Percentiles rank a stretch among this genome's conserved stretches.
Conservation (phyloP, 1,140 invertebrate genomes). For the Bradysia coprophila region DNA sequence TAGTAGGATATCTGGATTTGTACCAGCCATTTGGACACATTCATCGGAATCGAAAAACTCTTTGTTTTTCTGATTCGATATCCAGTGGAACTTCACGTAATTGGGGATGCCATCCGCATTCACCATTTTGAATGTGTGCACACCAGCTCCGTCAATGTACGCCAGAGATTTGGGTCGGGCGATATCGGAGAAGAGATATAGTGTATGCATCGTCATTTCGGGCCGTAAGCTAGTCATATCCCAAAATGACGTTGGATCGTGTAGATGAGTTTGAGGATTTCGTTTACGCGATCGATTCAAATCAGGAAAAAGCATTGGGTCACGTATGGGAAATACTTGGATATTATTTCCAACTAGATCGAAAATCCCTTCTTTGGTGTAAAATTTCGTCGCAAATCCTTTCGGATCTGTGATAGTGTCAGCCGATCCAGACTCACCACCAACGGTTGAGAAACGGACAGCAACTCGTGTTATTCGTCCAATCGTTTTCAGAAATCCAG, state of each 20-base stretch:
- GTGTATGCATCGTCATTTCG: slow-evolving; percentile 63
- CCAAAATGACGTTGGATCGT: slow-evolving; percentile 78
- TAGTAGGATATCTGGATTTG: slow-evolving; percentile 70
- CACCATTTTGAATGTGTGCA: slow-evolving; percentile 75
- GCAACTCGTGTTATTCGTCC: slow-evolving; percentile 72
- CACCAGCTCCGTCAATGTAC: slow-evolving; percentile 83
- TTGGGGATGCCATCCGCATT: slow-evolving; percentile 43
- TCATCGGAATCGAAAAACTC: slow-evolving; percentile 46
- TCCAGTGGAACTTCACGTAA: slow-evolving; percentile 59
- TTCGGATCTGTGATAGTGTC: slow-evolving; percentile 69
- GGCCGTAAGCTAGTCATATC: slow-evolving; percentile 76
- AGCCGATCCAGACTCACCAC: slow-evolving; percentile 69
- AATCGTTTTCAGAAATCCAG: slow-evolving; percentile 60
- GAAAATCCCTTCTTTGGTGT: slow-evolving; percentile 88
- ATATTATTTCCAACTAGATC: slow-evolving; percentile 85
- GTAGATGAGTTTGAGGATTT: slow-evolving; percentile 73
- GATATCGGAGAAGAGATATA: slow-evolving; percentile 68
- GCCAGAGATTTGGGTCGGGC: slow-evolving; percentile 75
- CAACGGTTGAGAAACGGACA: slow-evolving; percentile 72
- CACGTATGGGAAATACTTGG: slow-evolving; percentile 83
- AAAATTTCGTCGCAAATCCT: slow-evolving; percentile 82
- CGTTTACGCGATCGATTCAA: slow-evolving; percentile 79
- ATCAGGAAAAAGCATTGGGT: slow-evolving; percentile 70
- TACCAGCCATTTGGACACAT: slow-evolving; percentile 40
- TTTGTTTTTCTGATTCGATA: slow-evolving; percentile 73